Evolutionary conservation across 2,113 vertebrate species (phyloP), one percentile per base, ranked within the genome.

Genomic region (Heterotis niloticus): DNA sequence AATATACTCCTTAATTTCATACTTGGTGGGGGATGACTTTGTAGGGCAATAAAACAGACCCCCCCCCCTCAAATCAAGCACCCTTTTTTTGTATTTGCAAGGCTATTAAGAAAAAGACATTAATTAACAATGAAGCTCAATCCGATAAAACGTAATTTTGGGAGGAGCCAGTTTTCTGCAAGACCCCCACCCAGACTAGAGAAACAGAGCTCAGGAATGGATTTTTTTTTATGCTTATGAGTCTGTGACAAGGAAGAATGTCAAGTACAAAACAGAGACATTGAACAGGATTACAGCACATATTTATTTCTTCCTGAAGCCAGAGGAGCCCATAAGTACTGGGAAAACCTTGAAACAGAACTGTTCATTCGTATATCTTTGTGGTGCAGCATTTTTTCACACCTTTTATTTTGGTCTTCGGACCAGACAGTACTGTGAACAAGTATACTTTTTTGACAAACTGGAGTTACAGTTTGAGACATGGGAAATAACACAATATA

Each of bases 1-100:
- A 28, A 76, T 51, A 34, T 62, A 85, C 54, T 83, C 81, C 81
- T 84, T 83, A 71, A 78, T 86, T 83, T 83, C 44, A 78, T 64
- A 44, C 82, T 72, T 70, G 81, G 81, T 85, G 81, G 73, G 79
- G 75, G 71, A 79, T 64, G 80, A 81, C 75, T 71, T 60, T 78
- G 20, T 54, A 28, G 77, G 76, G 54, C 74, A 81, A 75, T 52
- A 17, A 80, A 78, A 82, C 64, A 73, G 26, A 68, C 9, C 71
- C 17, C 59, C 52, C 52, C 44, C 73, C 59, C 52, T 44, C 7
- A 2, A 7, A 44, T 2, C 34, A 44, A 7, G 7, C 2, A 7
- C 7, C 7, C 34, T 44, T 7, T 44, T 52, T 72, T 80, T 75
- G 72, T 51, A 75, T 76, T 65, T 57, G 44, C 60, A n/a, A 64